Conservation (phyloP, 2,888 invertebrate species). For the Junonia oenone region DNA sequence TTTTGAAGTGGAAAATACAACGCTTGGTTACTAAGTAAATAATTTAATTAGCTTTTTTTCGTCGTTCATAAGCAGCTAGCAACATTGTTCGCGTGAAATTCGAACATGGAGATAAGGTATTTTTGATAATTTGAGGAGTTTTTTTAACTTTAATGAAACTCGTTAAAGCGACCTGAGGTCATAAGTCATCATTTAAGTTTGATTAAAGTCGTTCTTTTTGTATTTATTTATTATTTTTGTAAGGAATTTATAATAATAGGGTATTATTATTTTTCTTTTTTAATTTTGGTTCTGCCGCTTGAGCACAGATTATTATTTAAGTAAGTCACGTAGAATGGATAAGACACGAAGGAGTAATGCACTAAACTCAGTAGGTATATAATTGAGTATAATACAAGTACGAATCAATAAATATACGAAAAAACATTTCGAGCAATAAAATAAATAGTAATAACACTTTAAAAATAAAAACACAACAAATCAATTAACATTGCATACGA, state of each 20-base stretch:
- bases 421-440: background rate
- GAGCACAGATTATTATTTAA: too few relatives aligned
- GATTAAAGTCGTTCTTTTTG: background rate
- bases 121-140: background rate
- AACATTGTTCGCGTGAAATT: background rate
- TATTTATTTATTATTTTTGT: too few relatives aligned
- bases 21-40: too few relatives aligned
- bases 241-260: too few relatives aligned
- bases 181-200: background rate
- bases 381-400: background rate
- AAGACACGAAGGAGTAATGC: too few relatives aligned
- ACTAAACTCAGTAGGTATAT: too few relatives aligned
- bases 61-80: too few relatives aligned
- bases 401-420: background rate
- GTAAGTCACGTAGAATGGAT: too few relatives aligned
- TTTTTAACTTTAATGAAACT: background rate
- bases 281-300: too few relatives aligned
- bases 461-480: constrained; percentile 31
- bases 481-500: constrained; percentile 34
- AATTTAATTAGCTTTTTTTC: too few relatives aligned
- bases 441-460: background rate
- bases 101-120: background rate
- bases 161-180: background rate
- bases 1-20: too few relatives aligned
- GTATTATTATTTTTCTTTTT: too few relatives aligned